phyloP scores from a whole-genome alignment of 2,113 vertebrate genomes.

The Pycnonotus jocosus region DNA sequence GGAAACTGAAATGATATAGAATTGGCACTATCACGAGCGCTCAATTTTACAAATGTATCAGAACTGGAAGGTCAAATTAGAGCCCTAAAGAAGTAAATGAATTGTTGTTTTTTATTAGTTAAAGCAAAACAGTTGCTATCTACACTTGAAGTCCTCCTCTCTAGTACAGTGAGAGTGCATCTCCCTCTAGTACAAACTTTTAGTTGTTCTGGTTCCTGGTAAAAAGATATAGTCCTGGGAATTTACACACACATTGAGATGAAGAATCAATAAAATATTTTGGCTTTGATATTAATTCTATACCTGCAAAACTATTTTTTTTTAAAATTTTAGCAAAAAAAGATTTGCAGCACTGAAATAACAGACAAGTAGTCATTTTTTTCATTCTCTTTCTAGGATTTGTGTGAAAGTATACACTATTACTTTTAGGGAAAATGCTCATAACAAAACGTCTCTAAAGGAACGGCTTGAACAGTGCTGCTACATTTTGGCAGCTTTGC shows the following conservation, averaged over 20 bases:
- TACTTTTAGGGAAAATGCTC: neutral
- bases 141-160: neutral
- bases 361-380: neutral
- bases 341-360: neutral
- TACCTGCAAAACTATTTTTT: neutral
- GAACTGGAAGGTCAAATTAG: neutral
- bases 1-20: neutral
- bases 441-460: neutral
- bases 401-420: fast-evolving
- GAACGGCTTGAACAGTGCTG: neutral
- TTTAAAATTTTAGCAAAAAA: neutral
- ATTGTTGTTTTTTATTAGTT: neutral
- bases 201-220: neutral
- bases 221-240: neutral
- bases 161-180: neutral
- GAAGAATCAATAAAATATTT: neutral
- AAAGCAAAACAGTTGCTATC: neutral
- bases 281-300: neutral
- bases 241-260: neutral
- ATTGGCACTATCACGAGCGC: neutral
- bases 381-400: neutral
- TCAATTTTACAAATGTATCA: neutral
- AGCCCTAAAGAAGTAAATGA: neutral
- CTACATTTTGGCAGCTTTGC: neutral
- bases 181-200: neutral